phyloP scores from a whole-genome alignment of 2,797 vertebrate genomes.

The Nyctalus aviator region DNA sequence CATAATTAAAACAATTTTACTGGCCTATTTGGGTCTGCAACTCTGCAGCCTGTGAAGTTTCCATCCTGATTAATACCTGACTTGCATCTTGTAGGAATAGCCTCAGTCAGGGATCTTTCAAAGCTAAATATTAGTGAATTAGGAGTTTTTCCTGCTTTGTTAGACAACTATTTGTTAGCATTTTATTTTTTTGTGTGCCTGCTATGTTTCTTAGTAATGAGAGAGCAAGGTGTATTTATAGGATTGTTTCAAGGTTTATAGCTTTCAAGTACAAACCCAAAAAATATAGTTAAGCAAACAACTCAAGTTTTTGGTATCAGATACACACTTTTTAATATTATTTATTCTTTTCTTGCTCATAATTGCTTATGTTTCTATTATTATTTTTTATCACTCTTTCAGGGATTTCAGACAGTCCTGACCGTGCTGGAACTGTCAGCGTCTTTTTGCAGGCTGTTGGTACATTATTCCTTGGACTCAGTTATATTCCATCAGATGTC shows the following conservation, averaged over 20 bases:
- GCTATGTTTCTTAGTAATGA: neutral
- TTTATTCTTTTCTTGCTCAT: neutral
- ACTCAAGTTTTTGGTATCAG: neutral
- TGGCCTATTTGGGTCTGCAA: neutral
- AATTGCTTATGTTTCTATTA: neutral
- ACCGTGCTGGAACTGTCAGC: slow-evolving; percentile 92
- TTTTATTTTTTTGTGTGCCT: neutral
- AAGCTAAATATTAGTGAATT: neutral
- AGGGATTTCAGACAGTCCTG: slow-evolving; percentile 92
- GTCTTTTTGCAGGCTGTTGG: slow-evolving; percentile 91
- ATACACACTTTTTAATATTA: neutral
- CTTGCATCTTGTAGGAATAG: neutral
- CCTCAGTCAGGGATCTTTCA: neutral
- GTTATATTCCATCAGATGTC: slow-evolving; percentile 94
- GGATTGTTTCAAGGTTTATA: neutral
- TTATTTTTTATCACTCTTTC: slow-evolving; percentile 63
- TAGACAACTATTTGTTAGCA: neutral
- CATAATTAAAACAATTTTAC: neutral
- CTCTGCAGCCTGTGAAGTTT: neutral
- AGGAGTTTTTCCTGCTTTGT: slow-evolving; percentile 23
- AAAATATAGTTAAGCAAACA: neutral
- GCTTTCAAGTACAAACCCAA: neutral
- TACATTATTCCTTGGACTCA: slow-evolving; percentile 92
- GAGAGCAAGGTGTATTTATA: neutral
- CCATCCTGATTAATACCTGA: neutral